Percentiles rank a stretch among this genome's conserved stretches.
These are phyloP conservation scores for Aptenodytes forsteri DNA, from an alignment of 2,113 vertebrate species.

Conservation along the genomic window DNA sequence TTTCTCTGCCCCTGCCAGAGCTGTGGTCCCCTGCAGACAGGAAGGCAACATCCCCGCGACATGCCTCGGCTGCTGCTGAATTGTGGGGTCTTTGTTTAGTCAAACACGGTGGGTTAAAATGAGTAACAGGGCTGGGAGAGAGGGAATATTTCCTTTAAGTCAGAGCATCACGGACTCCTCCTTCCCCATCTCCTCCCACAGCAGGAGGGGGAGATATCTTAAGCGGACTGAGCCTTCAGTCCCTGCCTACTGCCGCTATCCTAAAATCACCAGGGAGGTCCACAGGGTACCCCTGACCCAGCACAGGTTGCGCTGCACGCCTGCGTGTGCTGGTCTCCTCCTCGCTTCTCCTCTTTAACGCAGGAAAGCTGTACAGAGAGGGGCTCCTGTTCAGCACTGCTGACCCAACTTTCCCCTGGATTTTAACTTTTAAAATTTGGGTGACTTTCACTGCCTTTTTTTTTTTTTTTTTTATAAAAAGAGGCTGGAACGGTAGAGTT, in stretches of 20 bases:
- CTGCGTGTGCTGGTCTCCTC: not conserved
- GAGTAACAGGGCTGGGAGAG: not conserved
- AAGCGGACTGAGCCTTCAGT: not conserved
- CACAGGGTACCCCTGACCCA: not conserved
- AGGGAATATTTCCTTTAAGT: not conserved
- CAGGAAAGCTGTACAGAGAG: not conserved
- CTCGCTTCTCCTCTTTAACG: not conserved
- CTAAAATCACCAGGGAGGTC: not conserved
- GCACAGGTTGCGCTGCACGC: not conserved
- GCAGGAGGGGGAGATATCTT: not conserved
- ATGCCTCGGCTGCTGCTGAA: not conserved
- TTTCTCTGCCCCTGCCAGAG: not conserved
- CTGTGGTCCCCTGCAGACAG: not conserved
- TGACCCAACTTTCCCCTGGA: not conserved
- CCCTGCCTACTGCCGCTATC: not conserved
- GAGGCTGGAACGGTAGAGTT: constrained; percentile 20
- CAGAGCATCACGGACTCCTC: not conserved
- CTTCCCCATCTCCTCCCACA: not conserved
- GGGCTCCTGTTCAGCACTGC: not conserved
- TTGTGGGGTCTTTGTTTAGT: not conserved
- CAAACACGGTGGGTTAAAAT: not conserved
- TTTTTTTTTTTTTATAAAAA: not conserved
- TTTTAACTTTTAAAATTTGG: not conserved
- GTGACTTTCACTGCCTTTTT: not conserved
- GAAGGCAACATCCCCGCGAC: not conserved